phyloP scores from a whole-genome alignment of 2,797 vertebrate species.

The Acrocephalus scirpaceus region DNA sequence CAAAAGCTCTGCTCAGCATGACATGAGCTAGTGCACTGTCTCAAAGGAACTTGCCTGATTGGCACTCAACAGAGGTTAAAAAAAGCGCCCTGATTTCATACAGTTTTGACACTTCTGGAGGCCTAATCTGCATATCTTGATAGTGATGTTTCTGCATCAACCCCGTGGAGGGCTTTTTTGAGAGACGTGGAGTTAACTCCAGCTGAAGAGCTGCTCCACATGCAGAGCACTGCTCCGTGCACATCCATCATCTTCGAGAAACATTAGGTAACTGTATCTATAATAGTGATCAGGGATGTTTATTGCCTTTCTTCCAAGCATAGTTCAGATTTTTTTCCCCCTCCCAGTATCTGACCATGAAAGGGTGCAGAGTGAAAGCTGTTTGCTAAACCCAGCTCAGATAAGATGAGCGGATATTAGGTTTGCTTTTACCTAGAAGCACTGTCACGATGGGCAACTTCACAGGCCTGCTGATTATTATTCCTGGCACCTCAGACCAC shows the following conservation, averaged over 20 bases:
- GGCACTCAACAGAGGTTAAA: neutral
- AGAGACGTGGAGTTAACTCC: neutral
- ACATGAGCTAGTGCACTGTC: rapidly evolving
- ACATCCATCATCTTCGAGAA: neutral
- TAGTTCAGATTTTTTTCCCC: neutral
- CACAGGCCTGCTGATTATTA: neutral
- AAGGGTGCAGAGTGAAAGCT: neutral
- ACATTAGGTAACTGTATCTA: neutral
- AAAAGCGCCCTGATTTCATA: neutral
- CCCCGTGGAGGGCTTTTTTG: neutral
- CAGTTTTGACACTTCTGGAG: neutral
- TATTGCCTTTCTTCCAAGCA: neutral
- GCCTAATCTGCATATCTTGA: neutral
- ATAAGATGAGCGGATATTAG: neutral
- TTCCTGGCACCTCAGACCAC: neutral
- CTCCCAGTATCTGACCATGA: neutral
- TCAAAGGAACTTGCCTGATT: neutral
- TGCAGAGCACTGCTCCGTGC: rapidly evolving
- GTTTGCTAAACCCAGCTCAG: neutral
- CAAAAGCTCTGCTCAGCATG: neutral
- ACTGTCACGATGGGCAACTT: neutral
- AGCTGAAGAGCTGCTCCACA: neutral
- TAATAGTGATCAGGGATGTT: neutral
- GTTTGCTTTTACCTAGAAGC: neutral
- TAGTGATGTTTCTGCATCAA: neutral